Percentiles rank a stretch among this genome's conserved stretches.
phyloP scores from a whole-genome alignment of 53 echinoderm and acorn worm species.

The Echinometra lucunter region DNA sequence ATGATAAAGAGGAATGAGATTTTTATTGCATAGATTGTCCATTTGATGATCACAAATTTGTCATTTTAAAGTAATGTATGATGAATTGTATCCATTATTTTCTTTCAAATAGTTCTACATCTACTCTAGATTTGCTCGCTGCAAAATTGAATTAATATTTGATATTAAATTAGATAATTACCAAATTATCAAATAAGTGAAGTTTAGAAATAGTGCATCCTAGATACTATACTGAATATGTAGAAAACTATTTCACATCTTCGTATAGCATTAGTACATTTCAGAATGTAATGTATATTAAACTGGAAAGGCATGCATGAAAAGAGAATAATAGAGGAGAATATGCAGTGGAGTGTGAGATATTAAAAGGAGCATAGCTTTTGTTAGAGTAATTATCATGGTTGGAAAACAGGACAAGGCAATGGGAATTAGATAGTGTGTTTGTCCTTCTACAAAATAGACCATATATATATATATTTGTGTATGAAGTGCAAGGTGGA shows the following conservation, averaged over 20 bases:
- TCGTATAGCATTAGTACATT: not conserved
- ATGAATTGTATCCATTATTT: not conserved
- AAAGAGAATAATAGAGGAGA: conserved; percentile 1
- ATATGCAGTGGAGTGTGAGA: conserved; percentile 2
- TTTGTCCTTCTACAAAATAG: conserved; percentile 52
- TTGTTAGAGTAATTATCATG: conserved; percentile 48
- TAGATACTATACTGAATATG: not conserved
- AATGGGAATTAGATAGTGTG: not conserved
- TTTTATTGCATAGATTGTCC: no score
- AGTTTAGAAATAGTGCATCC: not conserved
- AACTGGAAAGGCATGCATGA: not conserved
- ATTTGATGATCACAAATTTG: no score
- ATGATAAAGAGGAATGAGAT: no score
- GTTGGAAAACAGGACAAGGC: conserved; percentile 25
- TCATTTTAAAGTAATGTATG: not conserved
- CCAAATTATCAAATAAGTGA: not conserved
- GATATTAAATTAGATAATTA: not conserved
- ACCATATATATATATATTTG: conserved; percentile 65
- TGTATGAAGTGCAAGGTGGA: conserved; percentile 12
- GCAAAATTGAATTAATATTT: not conserved
- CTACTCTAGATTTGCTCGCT: not conserved
- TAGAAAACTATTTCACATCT: not conserved
- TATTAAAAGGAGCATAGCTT: conserved; percentile 30
- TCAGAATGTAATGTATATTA: not conserved
- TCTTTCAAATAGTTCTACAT: not conserved